phyloP scores from a whole-genome alignment of 1,140 invertebrate genomes.

The Ganaspis sp. region DNA sequence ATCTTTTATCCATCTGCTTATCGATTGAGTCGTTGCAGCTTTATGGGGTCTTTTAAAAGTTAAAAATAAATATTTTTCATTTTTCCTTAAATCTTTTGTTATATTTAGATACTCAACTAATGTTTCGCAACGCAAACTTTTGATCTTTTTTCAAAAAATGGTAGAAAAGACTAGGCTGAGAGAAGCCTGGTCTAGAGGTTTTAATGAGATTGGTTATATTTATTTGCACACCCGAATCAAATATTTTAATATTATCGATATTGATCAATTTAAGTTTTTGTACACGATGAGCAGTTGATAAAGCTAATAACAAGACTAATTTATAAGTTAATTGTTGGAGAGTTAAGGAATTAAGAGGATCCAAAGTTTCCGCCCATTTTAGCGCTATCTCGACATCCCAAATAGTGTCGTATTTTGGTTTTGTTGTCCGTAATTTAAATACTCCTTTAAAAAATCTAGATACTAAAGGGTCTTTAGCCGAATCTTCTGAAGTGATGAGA shows the following conservation, averaged over 20 bases:
- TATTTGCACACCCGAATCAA: too few relatives aligned
- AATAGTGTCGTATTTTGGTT: conserved; percentile 54
- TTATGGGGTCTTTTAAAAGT: too few relatives aligned
- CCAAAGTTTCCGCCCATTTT: conserved; percentile 45
- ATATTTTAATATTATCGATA: neutral
- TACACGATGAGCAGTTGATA: conserved; percentile 2
- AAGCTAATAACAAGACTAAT: conserved; percentile 43
- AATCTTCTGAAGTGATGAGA: conserved; percentile 38
- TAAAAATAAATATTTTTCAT: neutral
- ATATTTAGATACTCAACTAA: neutral
- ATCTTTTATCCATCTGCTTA: neutral
- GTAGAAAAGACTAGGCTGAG: neutral
- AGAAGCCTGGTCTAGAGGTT: too few relatives aligned
- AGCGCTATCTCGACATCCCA: too few relatives aligned
- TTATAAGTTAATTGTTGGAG: too few relatives aligned
- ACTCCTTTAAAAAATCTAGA: conserved; percentile 57
- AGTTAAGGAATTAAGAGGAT: conserved; percentile 43
- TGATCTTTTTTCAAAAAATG: neutral
- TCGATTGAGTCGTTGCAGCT: neutral
- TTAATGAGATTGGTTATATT: too few relatives aligned
- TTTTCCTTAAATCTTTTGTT: neutral
- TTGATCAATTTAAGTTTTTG: conserved; percentile 26
- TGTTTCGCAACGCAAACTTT: neutral
- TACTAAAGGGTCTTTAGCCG: conserved; percentile 45
- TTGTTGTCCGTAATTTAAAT: conserved; percentile 48